These are phyloP conservation scores for Stomatorhinus ivindoensis DNA, from an alignment of 2,113 vertebrate genomes.

Conservation along the genomic window DNA sequence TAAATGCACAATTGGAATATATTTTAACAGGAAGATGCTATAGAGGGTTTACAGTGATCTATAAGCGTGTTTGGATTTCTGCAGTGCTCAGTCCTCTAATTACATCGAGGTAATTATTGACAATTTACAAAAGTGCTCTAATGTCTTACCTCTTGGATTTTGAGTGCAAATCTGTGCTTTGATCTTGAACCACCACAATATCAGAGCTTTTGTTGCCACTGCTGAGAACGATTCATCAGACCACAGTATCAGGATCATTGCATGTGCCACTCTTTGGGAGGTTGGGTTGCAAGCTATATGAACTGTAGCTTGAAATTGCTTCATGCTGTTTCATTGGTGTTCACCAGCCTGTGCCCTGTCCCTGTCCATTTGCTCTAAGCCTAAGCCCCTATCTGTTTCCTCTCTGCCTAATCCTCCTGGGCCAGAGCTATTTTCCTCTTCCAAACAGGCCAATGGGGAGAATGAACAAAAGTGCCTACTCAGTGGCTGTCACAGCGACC, in stretches of 20 bases:
- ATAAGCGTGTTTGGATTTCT: background rate
- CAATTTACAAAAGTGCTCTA: background rate
- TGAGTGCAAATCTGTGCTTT: background rate
- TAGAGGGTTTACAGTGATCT: background rate
- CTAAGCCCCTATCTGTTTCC: conserved; percentile 7
- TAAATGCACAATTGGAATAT: background rate
- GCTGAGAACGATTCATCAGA: background rate
- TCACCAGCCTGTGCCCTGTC: background rate
- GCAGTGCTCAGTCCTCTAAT: background rate
- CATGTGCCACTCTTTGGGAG: background rate
- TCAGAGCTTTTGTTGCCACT: background rate
- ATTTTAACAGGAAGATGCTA: background rate
- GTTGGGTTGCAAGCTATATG: background rate
- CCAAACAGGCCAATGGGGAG: background rate
- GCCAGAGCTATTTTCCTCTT: conserved; percentile 4
- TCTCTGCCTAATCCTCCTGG: background rate
- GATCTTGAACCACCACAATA: background rate
- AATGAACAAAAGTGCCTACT: conserved; percentile 9
- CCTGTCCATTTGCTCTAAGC: conserved; percentile 4
- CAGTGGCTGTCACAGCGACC: conserved; percentile 11
- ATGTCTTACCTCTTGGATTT: background rate
- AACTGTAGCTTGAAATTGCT: background rate
- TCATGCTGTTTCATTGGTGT: background rate
- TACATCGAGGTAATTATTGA: background rate
- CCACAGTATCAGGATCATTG: background rate